phyloP scores from a whole-genome alignment of 1,140 invertebrate species.

The Asobara japonica region DNA sequence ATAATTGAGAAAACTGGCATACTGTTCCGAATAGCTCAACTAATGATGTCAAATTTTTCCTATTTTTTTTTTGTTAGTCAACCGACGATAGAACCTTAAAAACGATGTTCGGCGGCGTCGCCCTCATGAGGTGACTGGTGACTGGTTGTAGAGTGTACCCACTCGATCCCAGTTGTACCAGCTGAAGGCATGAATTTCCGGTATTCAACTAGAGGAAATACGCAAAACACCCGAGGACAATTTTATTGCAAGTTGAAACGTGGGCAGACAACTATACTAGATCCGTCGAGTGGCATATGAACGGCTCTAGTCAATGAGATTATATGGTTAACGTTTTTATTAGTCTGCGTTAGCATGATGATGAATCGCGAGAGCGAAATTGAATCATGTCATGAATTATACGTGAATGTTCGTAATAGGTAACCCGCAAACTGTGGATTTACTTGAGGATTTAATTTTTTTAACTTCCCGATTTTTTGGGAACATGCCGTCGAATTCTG shows the following conservation, averaged over 20 bases:
- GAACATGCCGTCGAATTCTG: too few relatives aligned
- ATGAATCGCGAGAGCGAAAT: not conserved
- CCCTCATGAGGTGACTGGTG: too few relatives aligned
- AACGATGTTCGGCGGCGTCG: too few relatives aligned
- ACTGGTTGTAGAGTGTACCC: too few relatives aligned
- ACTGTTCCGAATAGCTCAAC: too few relatives aligned
- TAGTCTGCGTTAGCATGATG: not conserved
- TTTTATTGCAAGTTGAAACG: constrained; percentile 11
- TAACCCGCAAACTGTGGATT: not conserved
- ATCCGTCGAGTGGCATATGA: not conserved
- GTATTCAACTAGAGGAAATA: not conserved
- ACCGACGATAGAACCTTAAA: too few relatives aligned
- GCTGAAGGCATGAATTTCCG: not conserved
- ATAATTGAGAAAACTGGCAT: too few relatives aligned
- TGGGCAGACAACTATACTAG: constrained; percentile 21
- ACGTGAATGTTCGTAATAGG: not conserved
- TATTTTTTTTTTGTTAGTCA: too few relatives aligned
- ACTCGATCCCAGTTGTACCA: not conserved
- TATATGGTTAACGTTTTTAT: not conserved
- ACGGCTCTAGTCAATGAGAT: not conserved
- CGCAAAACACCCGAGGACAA: constrained; percentile 28
- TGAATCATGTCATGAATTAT: not conserved
- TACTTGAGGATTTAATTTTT: not conserved
- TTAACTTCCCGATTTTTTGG: too few relatives aligned
- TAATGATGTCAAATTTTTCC: too few relatives aligned